Conservation (phyloP, 2,888 invertebrate species). For the Hartigia nigra region DNA sequence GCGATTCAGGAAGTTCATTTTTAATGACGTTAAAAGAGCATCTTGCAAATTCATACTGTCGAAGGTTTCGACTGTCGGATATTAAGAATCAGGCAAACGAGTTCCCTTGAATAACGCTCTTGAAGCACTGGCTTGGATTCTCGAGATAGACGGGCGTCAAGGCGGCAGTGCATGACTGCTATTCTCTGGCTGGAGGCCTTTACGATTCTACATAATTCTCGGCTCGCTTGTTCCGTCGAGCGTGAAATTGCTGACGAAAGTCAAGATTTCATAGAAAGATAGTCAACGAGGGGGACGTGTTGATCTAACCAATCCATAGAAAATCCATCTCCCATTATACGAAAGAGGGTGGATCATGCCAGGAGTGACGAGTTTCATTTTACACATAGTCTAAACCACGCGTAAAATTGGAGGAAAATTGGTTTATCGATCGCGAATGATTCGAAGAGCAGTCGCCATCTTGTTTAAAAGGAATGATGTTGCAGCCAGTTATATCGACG, state of each 20-base stretch:
- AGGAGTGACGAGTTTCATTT: neutral
- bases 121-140: neutral
- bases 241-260: conserved; percentile 53
- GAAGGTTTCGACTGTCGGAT: neutral
- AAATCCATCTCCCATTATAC: neutral
- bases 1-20: neutral
- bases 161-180: neutral
- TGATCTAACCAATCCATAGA: neutral
- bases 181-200: neutral
- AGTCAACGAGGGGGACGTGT: neutral
- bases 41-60: neutral
- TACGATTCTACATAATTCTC: conserved; percentile 24
- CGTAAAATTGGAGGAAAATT: no score
- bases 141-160: neutral
- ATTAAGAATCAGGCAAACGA: neutral
- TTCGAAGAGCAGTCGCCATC: neutral
- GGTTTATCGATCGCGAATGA: no score
- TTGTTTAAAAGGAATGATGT: neutral
- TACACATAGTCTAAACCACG: neutral
- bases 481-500: neutral
- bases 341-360: no score
- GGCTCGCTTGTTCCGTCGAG: conserved; percentile 40
- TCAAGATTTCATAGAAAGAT: conserved; percentile 35
- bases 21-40: neutral
- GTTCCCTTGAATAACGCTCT: neutral